These are phyloP conservation scores for Bactericera cockerelli DNA, from an alignment of 1,140 invertebrate genomes.

Conservation along the genomic window DNA sequence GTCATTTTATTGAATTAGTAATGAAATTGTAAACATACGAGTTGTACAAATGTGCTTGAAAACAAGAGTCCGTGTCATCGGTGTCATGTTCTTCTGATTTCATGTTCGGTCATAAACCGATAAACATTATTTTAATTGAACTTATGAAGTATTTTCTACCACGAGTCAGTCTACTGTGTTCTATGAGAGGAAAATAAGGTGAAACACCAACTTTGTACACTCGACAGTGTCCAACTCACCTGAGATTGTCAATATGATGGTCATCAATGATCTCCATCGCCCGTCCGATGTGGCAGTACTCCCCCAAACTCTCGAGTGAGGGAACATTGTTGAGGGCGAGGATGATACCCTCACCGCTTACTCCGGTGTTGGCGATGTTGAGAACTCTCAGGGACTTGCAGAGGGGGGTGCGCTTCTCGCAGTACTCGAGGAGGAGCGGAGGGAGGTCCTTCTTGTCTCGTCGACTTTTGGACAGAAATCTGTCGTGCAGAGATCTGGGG, in stretches of 20 bases:
- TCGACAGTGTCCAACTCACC: no score
- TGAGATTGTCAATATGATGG: neutral
- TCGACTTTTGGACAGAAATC: neutral
- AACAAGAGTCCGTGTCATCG: no score
- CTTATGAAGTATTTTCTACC: no score
- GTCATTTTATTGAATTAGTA: no score
- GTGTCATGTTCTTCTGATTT: no score
- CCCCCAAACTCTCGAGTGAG: constrained; percentile 31
- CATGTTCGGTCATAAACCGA: no score
- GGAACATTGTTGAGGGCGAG: constrained; percentile 30
- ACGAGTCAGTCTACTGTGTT: no score
- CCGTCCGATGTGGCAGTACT: constrained; percentile 32
- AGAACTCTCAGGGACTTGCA: constrained; percentile 31
- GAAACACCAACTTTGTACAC: no score
- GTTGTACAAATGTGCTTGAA: no score
- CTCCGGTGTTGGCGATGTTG: constrained; percentile 32
- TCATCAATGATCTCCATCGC: constrained; percentile 31
- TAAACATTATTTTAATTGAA: no score
- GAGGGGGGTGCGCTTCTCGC: constrained; percentile 29
- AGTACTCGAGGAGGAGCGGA: constrained; percentile 30
- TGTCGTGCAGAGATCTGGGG: neutral
- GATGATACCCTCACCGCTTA: constrained; percentile 31
- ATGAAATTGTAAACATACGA: no score
- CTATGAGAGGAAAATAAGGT: no score
- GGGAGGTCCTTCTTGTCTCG: constrained; percentile 24